These are phyloP conservation scores for Hirtodrosophila histrioides DNA, from an alignment of 2,888 invertebrate species.

Conservation along the genomic window DNA sequence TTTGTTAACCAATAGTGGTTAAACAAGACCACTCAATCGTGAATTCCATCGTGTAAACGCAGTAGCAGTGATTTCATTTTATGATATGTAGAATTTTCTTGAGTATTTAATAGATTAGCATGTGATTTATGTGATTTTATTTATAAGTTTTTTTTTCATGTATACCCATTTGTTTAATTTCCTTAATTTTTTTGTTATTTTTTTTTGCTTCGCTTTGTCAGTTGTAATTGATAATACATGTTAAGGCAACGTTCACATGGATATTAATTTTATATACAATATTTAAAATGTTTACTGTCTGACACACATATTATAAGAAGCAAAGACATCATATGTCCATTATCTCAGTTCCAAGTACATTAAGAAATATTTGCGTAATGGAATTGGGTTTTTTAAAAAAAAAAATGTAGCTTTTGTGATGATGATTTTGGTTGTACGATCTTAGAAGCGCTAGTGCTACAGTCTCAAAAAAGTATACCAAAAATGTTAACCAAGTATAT, in stretches of 20 bases:
- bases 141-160: constrained; percentile 19
- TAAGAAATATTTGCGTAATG: too few relatives aligned
- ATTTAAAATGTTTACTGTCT: too few relatives aligned
- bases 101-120: constrained; percentile 18
- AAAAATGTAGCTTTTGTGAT: too few relatives aligned
- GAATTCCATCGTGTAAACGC: too few relatives aligned
- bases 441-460: not conserved
- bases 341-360: too few relatives aligned
- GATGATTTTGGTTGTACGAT: too few relatives aligned
- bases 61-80: not conserved
- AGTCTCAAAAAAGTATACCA: constrained; percentile 28
- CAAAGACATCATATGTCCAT: too few relatives aligned
- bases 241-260: not conserved
- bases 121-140: constrained; percentile 46
- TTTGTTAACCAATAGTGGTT: too few relatives aligned
- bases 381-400: too few relatives aligned
- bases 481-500: constrained; percentile 1
- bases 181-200: not conserved
- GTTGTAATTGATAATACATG: not conserved
- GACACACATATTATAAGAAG: too few relatives aligned
- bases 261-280: not conserved
- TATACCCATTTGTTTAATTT: not conserved
- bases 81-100: not conserved
- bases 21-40: too few relatives aligned
- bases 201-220: not conserved